Evolutionary conservation across 2,113 vertebrate genomes (phyloP), one percentile per base, ranked within the genome.

Genomic region (Cheilinus undulatus): DNA sequence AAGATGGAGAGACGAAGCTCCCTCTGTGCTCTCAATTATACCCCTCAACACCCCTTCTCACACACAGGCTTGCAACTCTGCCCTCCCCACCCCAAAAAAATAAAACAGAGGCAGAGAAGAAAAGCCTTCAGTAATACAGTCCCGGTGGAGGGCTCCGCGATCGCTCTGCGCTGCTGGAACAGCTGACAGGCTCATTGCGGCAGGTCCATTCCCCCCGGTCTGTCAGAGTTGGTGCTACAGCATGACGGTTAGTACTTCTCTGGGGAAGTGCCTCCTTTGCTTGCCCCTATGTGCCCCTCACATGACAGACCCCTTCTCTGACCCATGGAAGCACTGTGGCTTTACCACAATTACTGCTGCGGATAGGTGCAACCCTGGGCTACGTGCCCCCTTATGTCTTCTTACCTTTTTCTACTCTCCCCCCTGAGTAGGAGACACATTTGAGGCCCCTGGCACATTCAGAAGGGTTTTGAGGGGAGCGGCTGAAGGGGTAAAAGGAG

Each of bases 21-120:
- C 97, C 96, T 97, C 96, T 96, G 96, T 97, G 96, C 96, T 97
- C 96, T 97, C 96, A 96, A 97, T 98, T 99, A 98, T 96, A 96
- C 96, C 95, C 88, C 90, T 88, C 90, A 82, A 90, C 86, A 88
- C 88, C 86, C 73, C 81, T 70, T 78, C 69, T 78, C 46, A 24
- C 83, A 76, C 81, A 62, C 58, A 70, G 68, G 67, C 76, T 72
- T 43, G 59, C 76, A 89, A 84, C 75, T 59, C 69, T 86, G 80
- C 85, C 85, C 85, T 86, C 78, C 82, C 85, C 76, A 72, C 80
- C 86, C n/a, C 27, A 50, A 85, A 86, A 86, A 91, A 91, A 84
- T 86, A 85, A 90, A 90, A 92, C 83, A 96, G 94, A 96, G 95
- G 94, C 94, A 92, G 94, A 96, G 95, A 96, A 96, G 96, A 96